These are phyloP conservation scores for Brachionus rotundiformis DNA, from an alignment of 1,140 invertebrate genomes.

Conservation along the genomic window DNA sequence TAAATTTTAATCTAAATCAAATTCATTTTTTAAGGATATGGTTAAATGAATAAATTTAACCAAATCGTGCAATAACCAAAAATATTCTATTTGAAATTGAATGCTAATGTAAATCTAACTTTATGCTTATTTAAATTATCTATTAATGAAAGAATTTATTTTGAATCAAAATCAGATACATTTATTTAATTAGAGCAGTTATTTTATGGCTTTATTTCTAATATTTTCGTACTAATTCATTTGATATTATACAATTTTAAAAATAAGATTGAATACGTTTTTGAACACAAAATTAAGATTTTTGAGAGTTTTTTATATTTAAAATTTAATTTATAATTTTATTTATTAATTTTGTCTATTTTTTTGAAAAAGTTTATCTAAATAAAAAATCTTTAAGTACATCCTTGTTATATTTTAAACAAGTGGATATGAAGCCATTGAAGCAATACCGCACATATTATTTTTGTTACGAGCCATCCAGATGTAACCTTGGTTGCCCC, in stretches of 20 bases:
- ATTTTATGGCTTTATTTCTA: too few relatives aligned
- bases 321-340: too few relatives aligned
- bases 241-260: too few relatives aligned
- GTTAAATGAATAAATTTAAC: not conserved
- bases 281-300: too few relatives aligned
- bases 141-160: not conserved
- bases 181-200: not conserved
- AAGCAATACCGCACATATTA: slow-evolving; percentile 86
- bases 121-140: not conserved
- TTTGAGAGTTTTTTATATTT: too few relatives aligned
- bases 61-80: not conserved
- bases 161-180: not conserved
- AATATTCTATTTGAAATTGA: not conserved
- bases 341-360: not conserved
- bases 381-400: slow-evolving; percentile 23
- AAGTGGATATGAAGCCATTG: slow-evolving; percentile 69
- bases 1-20: not conserved
- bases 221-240: too few relatives aligned
- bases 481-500: slow-evolving; percentile 69
- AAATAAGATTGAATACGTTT: too few relatives aligned
- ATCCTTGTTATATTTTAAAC: slow-evolving; percentile 53
- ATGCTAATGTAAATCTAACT: not conserved
- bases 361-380: not conserved
- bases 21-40: not conserved
- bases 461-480: slow-evolving; percentile 82